Evolutionary conservation across 2,888 invertebrate species (phyloP).

Genomic region (Diabrotica balteata): DNA sequence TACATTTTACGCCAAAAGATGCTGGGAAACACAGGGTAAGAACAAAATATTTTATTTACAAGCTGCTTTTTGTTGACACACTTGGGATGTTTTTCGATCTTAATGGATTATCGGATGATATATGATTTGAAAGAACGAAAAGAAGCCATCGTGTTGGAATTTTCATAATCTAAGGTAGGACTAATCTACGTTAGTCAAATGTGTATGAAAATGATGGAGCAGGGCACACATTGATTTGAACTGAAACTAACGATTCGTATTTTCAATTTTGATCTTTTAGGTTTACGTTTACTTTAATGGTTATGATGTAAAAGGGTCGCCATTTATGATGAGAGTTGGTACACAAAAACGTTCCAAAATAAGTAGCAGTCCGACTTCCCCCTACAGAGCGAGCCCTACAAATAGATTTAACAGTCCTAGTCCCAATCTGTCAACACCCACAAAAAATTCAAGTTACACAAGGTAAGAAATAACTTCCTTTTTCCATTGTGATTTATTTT

Average conservation of each 20-base stretch:
- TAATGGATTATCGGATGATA: too few relatives aligned
- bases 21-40: slow-evolving; percentile 78
- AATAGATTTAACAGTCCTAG: slow-evolving; percentile 51
- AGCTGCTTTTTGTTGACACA: too few relatives aligned
- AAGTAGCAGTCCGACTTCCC: slow-evolving; percentile 58
- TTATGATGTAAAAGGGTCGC: slow-evolving; percentile 82
- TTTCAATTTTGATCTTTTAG: too few relatives aligned
- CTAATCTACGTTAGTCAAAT: too few relatives aligned
- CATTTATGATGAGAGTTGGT: slow-evolving; percentile 86
- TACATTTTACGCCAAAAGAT: slow-evolving; percentile 81
- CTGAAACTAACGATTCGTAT: too few relatives aligned
- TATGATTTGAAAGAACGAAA: too few relatives aligned
- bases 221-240: too few relatives aligned
- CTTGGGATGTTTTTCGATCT: too few relatives aligned
- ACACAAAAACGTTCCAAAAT: slow-evolving; percentile 71
- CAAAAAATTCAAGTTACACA: slow-evolving; percentile 40
- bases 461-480: slow-evolving; percentile 24
- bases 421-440: slow-evolving; percentile 45
- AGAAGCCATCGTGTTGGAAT: too few relatives aligned
- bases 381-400: slow-evolving; percentile 56
- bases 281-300: slow-evolving; percentile 95
- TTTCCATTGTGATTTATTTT: not conserved
- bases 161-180: too few relatives aligned
- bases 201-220: too few relatives aligned
- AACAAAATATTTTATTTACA: too few relatives aligned